These are phyloP conservation scores for Girardia tigrina DNA, from an alignment of 2,888 invertebrate species.

Conservation along the genomic window DNA sequence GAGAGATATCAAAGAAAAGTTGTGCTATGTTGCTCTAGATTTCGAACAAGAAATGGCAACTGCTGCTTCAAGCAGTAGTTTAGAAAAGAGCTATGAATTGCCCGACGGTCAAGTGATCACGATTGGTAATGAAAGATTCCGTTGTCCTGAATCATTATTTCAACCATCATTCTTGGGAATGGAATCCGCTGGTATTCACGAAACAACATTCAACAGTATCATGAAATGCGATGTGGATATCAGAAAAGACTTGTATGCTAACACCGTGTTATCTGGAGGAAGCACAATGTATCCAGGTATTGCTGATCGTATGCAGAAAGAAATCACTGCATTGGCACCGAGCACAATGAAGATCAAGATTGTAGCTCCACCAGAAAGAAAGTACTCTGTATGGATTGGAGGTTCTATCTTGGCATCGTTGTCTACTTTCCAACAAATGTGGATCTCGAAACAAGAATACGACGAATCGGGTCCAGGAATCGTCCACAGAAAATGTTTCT, in stretches of 20 bases:
- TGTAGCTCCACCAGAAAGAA: conserved; percentile 78
- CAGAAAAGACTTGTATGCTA: conserved; percentile 48
- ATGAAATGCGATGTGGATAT: conserved; percentile 49
- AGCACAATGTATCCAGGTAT: conserved; percentile 94
- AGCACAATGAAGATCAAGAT: conserved; percentile 58
- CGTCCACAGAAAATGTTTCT: conserved; percentile 54
- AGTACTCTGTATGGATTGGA: conserved; percentile 84
- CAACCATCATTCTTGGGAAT: conserved; percentile 41
- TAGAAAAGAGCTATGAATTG: conserved; percentile 48
- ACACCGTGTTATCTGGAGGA: conserved; percentile 70
- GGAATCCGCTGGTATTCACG: conserved; percentile 46
- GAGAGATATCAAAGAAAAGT: conserved; percentile 50
- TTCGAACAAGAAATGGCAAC: conserved; percentile 48
- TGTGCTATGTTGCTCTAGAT: conserved; percentile 45
- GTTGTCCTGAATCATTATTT: conserved; percentile 47
- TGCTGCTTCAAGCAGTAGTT: conserved; percentile 43
- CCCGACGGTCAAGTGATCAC: conserved; percentile 48
- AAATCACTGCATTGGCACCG: conserved; percentile 69
- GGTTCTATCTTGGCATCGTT: conserved; percentile 79
- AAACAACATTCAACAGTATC: conserved; percentile 48
- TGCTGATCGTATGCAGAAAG: conserved; percentile 91
- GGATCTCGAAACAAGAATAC: conserved; percentile 86
- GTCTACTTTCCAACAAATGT: conserved; percentile 76
- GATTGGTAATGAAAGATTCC: conserved; percentile 47
- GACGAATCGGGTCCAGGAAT: conserved; percentile 64